These are phyloP conservation scores for Drosophila miranda DNA, from an alignment of 1,140 invertebrate species.

Conservation along the genomic window DNA sequence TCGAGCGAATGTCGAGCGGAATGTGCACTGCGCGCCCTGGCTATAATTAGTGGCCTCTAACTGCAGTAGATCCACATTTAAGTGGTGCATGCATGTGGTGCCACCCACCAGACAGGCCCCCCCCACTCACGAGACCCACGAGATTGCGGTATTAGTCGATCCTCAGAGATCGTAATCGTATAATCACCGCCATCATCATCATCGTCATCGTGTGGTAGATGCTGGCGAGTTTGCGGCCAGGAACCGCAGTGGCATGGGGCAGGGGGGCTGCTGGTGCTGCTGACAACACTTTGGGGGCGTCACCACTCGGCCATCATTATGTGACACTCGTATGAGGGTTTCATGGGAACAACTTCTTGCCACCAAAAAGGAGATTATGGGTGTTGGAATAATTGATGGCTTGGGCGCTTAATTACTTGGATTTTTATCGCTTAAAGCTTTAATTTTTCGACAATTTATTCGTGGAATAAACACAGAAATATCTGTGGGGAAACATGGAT, in stretches of 20 bases:
- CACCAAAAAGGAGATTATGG: background rate
- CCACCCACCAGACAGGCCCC: slow-evolving; percentile 42
- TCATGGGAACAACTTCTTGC: background rate
- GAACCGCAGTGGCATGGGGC: slow-evolving; percentile 1
- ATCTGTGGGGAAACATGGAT: too few relatives aligned
- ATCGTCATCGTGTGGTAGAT: slow-evolving; percentile 16
- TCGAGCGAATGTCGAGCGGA: slow-evolving; percentile 56
- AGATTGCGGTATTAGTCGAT: slow-evolving; percentile 47
- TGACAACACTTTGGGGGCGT: slow-evolving; percentile 31
- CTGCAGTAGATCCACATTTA: slow-evolving; percentile 48
- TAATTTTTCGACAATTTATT: too few relatives aligned
- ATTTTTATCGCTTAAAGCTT: too few relatives aligned
- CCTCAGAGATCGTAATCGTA: slow-evolving; percentile 30
- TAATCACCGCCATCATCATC: slow-evolving; percentile 29
- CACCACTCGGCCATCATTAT: slow-evolving; percentile 11
- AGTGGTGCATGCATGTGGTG: slow-evolving; percentile 23
- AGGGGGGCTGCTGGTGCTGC: slow-evolving; percentile 1
- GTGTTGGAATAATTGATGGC: too few relatives aligned
- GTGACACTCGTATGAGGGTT: slow-evolving; percentile 27
- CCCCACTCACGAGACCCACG: slow-evolving; percentile 14
- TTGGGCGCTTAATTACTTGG: too few relatives aligned
- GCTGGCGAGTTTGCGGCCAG: slow-evolving; percentile 16
- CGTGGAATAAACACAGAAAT: too few relatives aligned
- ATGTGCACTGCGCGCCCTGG: slow-evolving; percentile 26
- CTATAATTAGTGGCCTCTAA: slow-evolving; percentile 69